phyloP scores from a whole-genome alignment of 2,113 vertebrate species.

The Phalacrocorax brasilianus region DNA sequence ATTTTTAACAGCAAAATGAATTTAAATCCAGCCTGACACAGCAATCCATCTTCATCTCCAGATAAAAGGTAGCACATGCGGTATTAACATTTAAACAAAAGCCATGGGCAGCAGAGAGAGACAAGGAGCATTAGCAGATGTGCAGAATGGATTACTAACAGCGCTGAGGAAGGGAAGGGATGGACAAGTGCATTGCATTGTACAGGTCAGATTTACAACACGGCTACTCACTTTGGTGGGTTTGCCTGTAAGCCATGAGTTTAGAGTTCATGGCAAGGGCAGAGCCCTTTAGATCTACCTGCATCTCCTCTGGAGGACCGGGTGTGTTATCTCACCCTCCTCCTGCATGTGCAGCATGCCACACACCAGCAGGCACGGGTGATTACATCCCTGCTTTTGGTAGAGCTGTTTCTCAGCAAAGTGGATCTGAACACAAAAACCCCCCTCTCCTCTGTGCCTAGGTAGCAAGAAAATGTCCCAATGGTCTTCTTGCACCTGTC shows the following conservation, averaged over 20 bases:
- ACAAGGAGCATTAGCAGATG: slow-evolving; percentile 26
- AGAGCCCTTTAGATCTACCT: not conserved
- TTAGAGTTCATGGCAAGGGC: not conserved
- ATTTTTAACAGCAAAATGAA: slow-evolving; percentile 46
- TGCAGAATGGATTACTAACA: slow-evolving; percentile 10
- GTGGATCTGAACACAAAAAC: not conserved
- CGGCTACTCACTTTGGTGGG: not conserved
- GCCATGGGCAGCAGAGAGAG: not conserved
- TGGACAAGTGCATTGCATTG: not conserved
- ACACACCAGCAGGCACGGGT: not conserved
- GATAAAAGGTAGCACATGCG: slow-evolving; percentile 9
- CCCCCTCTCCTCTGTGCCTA: not conserved
- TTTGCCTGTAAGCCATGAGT: not conserved
- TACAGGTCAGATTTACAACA: not conserved
- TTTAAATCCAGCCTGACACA: slow-evolving; percentile 41
- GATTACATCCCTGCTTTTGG: not conserved
- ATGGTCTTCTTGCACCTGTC: not conserved
- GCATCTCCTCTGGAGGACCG: not conserved
- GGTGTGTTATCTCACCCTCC: not conserved
- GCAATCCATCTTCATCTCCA: slow-evolving; percentile 46
- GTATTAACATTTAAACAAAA: slow-evolving; percentile 49
- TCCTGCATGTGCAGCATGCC: not conserved
- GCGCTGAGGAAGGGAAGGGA: not conserved
- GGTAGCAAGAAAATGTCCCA: not conserved
- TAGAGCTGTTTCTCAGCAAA: not conserved